Percentiles rank a stretch among this genome's conserved stretches.
Evolutionary conservation across 2,113 vertebrate genomes (phyloP).

Genomic region (Isurus oxyrinchus): DNA sequence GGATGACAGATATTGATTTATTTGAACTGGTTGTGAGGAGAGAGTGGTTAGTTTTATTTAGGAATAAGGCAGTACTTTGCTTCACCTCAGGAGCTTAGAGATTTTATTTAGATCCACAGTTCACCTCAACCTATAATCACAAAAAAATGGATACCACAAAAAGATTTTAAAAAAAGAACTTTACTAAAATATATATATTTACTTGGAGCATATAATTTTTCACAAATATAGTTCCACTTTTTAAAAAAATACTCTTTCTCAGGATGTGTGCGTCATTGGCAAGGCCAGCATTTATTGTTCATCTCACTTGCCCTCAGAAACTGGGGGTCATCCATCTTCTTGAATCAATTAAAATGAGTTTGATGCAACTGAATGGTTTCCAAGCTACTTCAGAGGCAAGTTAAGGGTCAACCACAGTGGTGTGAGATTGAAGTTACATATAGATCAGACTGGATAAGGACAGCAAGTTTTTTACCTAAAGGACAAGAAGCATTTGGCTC

Average conservation of each 20-base stretch:
- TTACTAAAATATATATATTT: conserved; percentile 19
- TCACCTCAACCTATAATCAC: conserved; percentile 30
- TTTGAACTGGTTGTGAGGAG: not conserved
- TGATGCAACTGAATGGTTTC: not conserved
- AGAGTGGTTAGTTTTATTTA: not conserved
- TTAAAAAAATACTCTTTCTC: not conserved
- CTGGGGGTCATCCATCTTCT: not conserved
- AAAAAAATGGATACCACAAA: not conserved
- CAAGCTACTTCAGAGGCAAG: not conserved
- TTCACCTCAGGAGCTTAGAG: not conserved
- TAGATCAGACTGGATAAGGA: not conserved
- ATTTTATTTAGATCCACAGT: conserved; percentile 7
- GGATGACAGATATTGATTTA: not conserved
- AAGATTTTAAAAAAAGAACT: not conserved
- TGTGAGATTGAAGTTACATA: not conserved
- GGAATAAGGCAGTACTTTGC: not conserved
- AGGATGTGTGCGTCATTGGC: not conserved
- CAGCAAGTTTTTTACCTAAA: not conserved
- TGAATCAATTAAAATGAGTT: not conserved
- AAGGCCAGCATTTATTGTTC: not conserved
- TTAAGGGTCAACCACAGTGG: not conserved
- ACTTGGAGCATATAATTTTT: conserved; percentile 7
- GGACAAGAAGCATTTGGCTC: not conserved
- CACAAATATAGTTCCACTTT: not conserved
- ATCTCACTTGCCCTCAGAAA: not conserved